Base-by-base conservation (phyloP, 2,797 vertebrate genomes). In the Gobio occitaniae region DNA sequence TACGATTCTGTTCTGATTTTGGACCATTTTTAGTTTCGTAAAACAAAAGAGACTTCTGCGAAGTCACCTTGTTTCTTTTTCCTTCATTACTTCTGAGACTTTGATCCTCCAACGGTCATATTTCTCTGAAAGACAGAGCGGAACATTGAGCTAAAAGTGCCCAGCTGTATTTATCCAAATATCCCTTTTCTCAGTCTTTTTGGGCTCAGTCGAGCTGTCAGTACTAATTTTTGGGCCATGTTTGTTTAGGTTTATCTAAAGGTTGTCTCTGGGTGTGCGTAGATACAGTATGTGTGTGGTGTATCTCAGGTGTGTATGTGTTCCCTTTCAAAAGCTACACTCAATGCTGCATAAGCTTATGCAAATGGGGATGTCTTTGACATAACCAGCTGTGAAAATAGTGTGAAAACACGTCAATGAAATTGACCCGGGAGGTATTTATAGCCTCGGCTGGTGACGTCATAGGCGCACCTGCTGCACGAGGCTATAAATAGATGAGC, bases 161-260 rank as follows among this genome's bases (percentile, higher is more conserved):
- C 63, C 78, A 69, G 78, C 78, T 69, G 63, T 68, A 54, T 80
- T 80, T 54, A 38, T 50, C 63, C 47, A 69, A 69, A 69, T 68
- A 68, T 68, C 78, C 32, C 9, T 25, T 50, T 69, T 80, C 47
- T 69, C 56, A 68, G 19, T 50, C 17, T 52, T 79, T 66, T 36
- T 21, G 44, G 17, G 61, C 47, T 36, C 12, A 4, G 63, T 16
- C 7, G 11, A 68, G 47, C 63, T 68, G 47, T 38, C 78, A 48
- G 19, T 48, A 44, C 13, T 71, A 16, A 71, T 21, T 56, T 71
- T 32, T 78, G 52, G 41, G 25, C 16, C 36, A 16, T 41, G 65
- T 84, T 66, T 84, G n/a, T 54, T 68, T 77, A 78, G 48, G 32
- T 61, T 78, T 50, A 63, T 48, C 19, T 48, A n/a, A 59, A 59